phyloP scores from a whole-genome alignment of 35 echinoderm and acorn worm genomes.

The Apostichopus californicus region DNA sequence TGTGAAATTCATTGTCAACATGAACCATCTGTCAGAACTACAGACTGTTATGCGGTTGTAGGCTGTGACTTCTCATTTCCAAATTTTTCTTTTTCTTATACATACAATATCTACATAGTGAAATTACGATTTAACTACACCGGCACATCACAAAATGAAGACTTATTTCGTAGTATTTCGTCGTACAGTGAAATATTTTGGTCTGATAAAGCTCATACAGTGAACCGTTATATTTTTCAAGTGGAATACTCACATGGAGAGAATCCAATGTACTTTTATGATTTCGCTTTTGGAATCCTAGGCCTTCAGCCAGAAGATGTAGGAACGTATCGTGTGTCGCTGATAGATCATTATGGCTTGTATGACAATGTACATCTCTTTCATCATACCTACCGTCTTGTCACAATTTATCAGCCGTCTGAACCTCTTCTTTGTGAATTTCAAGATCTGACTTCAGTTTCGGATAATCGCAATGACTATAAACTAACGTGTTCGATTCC shows the following conservation, averaged over 20 bases:
- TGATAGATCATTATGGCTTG: background rate
- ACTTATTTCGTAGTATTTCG: background rate
- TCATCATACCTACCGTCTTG: no score
- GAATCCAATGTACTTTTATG: background rate
- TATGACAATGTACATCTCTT: no score
- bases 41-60: background rate
- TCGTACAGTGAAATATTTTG: background rate
- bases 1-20: background rate
- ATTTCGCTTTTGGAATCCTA: constrained; percentile 1
- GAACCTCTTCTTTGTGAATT: background rate
- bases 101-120: background rate
- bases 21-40: background rate
- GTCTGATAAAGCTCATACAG: background rate
- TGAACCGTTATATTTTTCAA: background rate
- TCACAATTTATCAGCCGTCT: background rate
- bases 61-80: no score
- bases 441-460: background rate
- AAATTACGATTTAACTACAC: background rate
- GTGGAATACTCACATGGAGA: background rate
- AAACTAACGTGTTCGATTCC: background rate
- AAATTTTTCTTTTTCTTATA: background rate
- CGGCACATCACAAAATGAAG: background rate
- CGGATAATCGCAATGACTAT: background rate
- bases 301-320: background rate
- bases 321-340: background rate